Evolutionary conservation across 2,797 vertebrate genomes (phyloP), one percentile per base, ranked within the genome.

Genomic region (Morelia viridis): DNA sequence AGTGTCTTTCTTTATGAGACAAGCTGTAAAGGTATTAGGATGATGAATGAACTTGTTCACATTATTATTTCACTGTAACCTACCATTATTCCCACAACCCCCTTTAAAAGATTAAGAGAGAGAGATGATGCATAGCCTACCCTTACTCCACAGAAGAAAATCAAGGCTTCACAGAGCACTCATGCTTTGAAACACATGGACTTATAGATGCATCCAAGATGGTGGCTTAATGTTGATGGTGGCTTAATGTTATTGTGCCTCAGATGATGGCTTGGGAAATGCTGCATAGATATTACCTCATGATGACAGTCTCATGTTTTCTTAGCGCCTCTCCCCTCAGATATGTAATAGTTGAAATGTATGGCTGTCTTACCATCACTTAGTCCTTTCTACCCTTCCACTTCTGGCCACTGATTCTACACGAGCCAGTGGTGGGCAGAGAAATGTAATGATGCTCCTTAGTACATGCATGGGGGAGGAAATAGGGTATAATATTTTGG

Each of bases 51-150:
- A 94, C 93, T 93, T 93, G 94, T 93, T 93, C 53, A 64, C 95
- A 94, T 95, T 95, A 96, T 96, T 96, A 95, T 89, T 96, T 96
- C 92, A 93, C 87, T 60, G 60, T 94, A 95, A 92, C 89, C 91
- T 56, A 80, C 50, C 61, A 41, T 28, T 94, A 83, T 95, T 96
- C 93, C 92, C 92, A 93, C 87, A 95, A 93, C 28, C 46, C n/a
- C 17, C 80, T 83, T 91, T 61, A 91, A 83, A 62, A n/a, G 41
- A 2, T 19, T 93, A 35, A 31, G 84, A 87, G 28, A 89, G 64
- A 46, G 62, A 93, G 91, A 19, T 46, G 17, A 71, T 89, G 57
- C 83, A 61, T 88, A 28, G 92, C 56, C 50, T 53, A 12, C 50
- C 62, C n/a, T 31, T 17, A 50, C 24, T 88, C 61, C 22, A 31